These are phyloP conservation scores for Chorisops tibialis DNA, from an alignment of 2,888 invertebrate species.

Conservation along the genomic window DNA sequence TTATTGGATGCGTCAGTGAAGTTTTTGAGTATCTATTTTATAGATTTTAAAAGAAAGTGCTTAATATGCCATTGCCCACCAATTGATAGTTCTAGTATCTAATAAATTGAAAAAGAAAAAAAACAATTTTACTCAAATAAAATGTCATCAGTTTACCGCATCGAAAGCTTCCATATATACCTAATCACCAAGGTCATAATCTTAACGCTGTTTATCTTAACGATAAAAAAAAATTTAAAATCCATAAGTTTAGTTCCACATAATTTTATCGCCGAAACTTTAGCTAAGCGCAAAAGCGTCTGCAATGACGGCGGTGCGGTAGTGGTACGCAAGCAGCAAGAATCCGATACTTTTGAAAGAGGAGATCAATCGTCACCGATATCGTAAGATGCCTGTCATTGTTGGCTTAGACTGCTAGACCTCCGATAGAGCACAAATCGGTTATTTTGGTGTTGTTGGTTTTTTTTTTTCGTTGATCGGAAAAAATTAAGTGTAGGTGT, in stretches of 20 bases:
- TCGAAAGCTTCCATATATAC: too few relatives aligned
- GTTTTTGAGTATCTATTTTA: too few relatives aligned
- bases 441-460: conserved; percentile 15
- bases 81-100: too few relatives aligned
- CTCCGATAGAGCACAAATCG: conserved; percentile 25
- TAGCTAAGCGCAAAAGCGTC: neutral
- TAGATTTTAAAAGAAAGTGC: too few relatives aligned
- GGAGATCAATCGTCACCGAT: conserved; percentile 25
- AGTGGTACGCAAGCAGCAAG: neutral
- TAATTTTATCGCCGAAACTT: conserved; percentile 3
- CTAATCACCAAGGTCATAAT: conserved; percentile 19
- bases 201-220: neutral
- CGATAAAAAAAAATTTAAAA: conserved; percentile 8
- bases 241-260: conserved; percentile 8
- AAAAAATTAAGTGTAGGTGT: conserved; percentile 7
- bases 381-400: conserved; percentile 25
- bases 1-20: too few relatives aligned
- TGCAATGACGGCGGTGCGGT: too few relatives aligned
- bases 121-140: too few relatives aligned
- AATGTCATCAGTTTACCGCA: conserved; percentile 2
- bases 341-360: conserved; percentile 14
- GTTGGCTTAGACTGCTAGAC: conserved; percentile 10
- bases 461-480: neutral
- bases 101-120: too few relatives aligned
- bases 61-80: too few relatives aligned